Conservation (phyloP, 2,888 invertebrate species). For the Eupeodes latifasciatus region DNA sequence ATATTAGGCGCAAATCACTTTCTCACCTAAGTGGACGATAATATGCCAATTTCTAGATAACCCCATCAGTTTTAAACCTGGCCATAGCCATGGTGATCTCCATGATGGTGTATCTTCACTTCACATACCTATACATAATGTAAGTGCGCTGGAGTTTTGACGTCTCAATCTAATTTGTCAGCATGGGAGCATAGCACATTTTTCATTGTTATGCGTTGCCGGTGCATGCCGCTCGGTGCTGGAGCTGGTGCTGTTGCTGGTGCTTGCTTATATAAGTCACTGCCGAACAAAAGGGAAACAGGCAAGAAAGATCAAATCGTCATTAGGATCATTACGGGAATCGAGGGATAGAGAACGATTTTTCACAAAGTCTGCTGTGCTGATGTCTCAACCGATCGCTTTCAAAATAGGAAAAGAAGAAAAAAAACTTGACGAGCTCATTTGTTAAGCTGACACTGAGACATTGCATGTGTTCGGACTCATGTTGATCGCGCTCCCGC, state of each 20-base stretch:
- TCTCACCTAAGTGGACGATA: slow-evolving; percentile 75
- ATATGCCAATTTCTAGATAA: slow-evolving; percentile 76
- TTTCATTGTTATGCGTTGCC: slow-evolving; percentile 48
- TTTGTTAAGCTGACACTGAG: slow-evolving; percentile 74
- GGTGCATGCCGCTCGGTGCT: neutral
- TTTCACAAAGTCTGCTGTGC: slow-evolving; percentile 50
- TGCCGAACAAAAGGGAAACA: slow-evolving; percentile 40
- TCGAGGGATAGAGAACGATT: slow-evolving; percentile 69
- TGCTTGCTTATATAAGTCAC: slow-evolving; percentile 28
- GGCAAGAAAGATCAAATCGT: slow-evolving; percentile 65
- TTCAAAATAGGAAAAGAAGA: slow-evolving; percentile 27
- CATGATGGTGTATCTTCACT: neutral
- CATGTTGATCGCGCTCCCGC: slow-evolving; percentile 62
- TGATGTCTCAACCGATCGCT: slow-evolving; percentile 59
- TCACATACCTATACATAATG: too few species aligned
- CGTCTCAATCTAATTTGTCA: slow-evolving; percentile 75
- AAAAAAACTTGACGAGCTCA: slow-evolving; percentile 65
- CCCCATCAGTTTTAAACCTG: slow-evolving; percentile 59
- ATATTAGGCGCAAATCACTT: slow-evolving; percentile 75
- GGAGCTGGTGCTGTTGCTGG: neutral
- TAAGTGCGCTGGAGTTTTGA: slow-evolving; percentile 53
- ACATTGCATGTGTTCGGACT: slow-evolving; percentile 60
- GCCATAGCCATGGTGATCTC: slow-evolving; percentile 22
- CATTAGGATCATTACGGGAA: slow-evolving; percentile 73
- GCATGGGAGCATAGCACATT: slow-evolving; percentile 48